Percentiles rank a stretch among this genome's conserved stretches.
Conservation (phyloP, 2,113 vertebrate genomes). For the Neogobius melanostomus region DNA sequence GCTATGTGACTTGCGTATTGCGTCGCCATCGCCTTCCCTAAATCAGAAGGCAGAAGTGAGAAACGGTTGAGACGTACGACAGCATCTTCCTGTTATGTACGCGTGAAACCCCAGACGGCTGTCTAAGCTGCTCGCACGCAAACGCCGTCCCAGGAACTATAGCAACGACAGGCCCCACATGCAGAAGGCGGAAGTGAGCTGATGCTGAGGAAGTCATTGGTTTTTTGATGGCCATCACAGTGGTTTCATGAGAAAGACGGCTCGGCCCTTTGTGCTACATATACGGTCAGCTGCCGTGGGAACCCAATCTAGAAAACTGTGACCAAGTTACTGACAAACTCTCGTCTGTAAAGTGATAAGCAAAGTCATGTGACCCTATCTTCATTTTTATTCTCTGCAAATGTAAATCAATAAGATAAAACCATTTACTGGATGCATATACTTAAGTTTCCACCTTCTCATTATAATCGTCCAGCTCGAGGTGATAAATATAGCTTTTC, state of each 20-base stretch:
- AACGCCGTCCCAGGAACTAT: constrained; percentile 64
- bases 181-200: constrained; percentile 84
- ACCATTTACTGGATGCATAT: neutral
- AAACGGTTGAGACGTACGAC: constrained; percentile 78
- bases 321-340: constrained; percentile 24
- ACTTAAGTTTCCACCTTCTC: neutral
- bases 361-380: constrained; percentile 1
- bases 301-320: constrained; percentile 50
- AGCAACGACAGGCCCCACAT: constrained; percentile 67
- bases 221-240: constrained; percentile 78
- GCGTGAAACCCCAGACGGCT: constrained; percentile 73
- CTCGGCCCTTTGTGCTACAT: constrained; percentile 34
- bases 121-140: constrained; percentile 80
- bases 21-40: constrained; percentile 61
- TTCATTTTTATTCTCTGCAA: neutral
- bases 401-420: neutral
- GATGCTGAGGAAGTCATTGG: constrained; percentile 82
- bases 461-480: neutral
- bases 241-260: constrained; percentile 75
- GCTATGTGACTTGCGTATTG: constrained; percentile 41
- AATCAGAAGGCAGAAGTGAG: constrained; percentile 82
- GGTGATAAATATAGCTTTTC: neutral
- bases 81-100: constrained; percentile 76
- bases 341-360: neutral
- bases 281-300: constrained; percentile 63